Evolutionary conservation across 2,888 invertebrate species (phyloP), one percentile per base, ranked within the genome.

Genomic region (Nasonovia ribisnigri): DNA sequence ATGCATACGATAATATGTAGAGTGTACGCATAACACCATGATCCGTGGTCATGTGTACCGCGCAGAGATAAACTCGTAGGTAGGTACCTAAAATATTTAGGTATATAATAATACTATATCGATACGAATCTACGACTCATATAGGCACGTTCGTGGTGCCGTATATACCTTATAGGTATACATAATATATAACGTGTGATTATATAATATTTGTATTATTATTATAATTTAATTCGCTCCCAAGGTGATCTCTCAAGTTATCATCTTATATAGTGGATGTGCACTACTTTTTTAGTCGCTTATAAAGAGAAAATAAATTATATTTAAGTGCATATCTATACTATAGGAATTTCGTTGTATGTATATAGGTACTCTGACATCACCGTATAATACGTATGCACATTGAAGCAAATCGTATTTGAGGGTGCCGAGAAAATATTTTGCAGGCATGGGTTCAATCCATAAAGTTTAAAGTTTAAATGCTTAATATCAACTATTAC

Each of bases 61-160:
- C 24, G 6, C 6, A 26, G 77, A 84, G 51, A 42, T 84, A 46
- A 77, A 36, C 42, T 51, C 90, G 51, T n/a, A 87, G 29, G 29
- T 36, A n/a, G 29, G 24, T 36, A 46, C 46, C 24, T 29, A n/a
- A 51, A 77, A 90, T 11, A 36, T 77, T 77, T 36, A 67, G 36
- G 90, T 77, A 46, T 90, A 3, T 77, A 77, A 77, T 77, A 36
- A 77, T 77, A 36, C 43, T 24, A 51, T 46, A 43, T 86, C 86
- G 84, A 91, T 86, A 86, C 91, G 57, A 43, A 91, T 91, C 91
- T 91, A 91, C 84, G 84, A 24, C 13, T 46, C 29, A 46, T 86
- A 46, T 86, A 86, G 46, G 46, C 36, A 36, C 4, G 36, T 88
- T 43, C 77, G 77, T 36, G 67, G 67, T 36, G 16, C 77, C 36